phyloP scores from a whole-genome alignment of 64 coral and sea anemone species.

The Acropora yongei region DNA sequence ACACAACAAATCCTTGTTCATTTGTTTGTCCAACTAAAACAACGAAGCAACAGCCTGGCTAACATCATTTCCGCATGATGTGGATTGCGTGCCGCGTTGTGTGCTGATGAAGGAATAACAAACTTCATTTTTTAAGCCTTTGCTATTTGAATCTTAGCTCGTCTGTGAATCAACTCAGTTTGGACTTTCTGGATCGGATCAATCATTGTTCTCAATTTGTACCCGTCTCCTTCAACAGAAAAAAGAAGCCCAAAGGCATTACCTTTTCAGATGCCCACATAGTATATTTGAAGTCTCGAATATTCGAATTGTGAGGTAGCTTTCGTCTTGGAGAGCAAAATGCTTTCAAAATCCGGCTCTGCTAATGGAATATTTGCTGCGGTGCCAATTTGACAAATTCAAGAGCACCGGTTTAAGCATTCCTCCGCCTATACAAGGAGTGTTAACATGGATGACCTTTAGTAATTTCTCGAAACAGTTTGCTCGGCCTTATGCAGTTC shows the following conservation, averaged over 20 bases:
- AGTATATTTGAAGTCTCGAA: background rate
- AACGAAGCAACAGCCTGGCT: no score
- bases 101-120: no score
- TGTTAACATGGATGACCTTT: background rate
- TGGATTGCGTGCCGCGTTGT: no score
- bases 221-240: background rate
- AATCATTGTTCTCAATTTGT: background rate
- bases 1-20: no score
- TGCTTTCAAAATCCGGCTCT: background rate
- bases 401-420: background rate
- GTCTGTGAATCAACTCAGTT: background rate
- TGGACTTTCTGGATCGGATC: background rate
- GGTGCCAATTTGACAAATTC: slow-evolving; percentile 15
- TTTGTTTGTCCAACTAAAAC: no score
- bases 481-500: background rate
- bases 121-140: no score
- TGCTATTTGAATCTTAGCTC: no score
- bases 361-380: background rate
- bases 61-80: no score
- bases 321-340: background rate
- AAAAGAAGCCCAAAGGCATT: background rate
- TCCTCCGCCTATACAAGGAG: background rate
- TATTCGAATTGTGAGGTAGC: background rate
- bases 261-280: background rate
- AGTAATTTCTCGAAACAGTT: background rate